phyloP scores from a whole-genome alignment of 2,113 vertebrate genomes.

The Clupea harengus region DNA sequence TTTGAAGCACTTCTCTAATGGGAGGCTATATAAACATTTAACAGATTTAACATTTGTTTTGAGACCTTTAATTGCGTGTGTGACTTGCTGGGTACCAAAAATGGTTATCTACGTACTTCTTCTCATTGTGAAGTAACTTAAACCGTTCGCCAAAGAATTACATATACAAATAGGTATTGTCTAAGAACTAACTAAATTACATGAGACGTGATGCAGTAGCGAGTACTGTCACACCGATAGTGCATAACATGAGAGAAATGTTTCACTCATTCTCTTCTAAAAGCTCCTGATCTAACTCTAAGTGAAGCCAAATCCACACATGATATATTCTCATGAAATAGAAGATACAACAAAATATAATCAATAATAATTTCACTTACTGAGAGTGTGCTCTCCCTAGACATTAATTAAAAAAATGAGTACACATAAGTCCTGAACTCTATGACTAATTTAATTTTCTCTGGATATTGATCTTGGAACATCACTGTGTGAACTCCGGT shows the following conservation, averaged over 20 bases:
- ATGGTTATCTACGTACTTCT: too few species aligned
- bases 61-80: background rate
- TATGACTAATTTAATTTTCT: conserved; percentile 20
- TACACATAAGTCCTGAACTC: conserved; percentile 5
- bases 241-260: too few species aligned
- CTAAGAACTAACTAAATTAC: too few species aligned
- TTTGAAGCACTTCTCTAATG: background rate
- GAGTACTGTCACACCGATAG: too few species aligned
- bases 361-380: background rate
- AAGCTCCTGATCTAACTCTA: background rate
- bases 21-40: background rate
- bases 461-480: conserved; percentile 39
- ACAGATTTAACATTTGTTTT: background rate
- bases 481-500: conserved; percentile 5
- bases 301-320: background rate
- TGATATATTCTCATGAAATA: background rate
- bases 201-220: too few species aligned
- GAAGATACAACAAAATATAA: background rate
- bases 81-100: background rate
- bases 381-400: background rate
- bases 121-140: background rate
- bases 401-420: background rate
- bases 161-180: too few species aligned
- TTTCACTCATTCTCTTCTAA: background rate
- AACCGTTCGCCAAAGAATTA: background rate